These are phyloP conservation scores for Notolabrus celidotus DNA, from an alignment of 2,797 vertebrate genomes.

Conservation along the genomic window DNA sequence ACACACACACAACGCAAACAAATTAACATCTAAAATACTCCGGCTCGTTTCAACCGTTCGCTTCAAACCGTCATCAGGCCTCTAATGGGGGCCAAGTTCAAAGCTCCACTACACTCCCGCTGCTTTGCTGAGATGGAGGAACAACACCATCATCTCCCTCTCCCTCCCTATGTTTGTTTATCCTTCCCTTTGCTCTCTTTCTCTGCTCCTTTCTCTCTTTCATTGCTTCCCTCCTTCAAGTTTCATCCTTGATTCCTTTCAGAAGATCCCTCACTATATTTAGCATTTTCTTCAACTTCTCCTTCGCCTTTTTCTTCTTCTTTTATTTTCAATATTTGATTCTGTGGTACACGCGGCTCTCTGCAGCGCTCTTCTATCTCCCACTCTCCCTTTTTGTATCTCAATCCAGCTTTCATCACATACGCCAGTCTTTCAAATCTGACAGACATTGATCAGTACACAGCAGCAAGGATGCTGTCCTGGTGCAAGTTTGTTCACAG, in stretches of 20 bases:
- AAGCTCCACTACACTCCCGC: slow-evolving; percentile 91
- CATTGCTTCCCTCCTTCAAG: slow-evolving; percentile 35
- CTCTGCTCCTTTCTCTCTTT: slow-evolving; percentile 47
- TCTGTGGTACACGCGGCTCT: slow-evolving; percentile 14
- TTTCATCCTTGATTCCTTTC: slow-evolving; percentile 32
- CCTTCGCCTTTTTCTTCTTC: neutral
- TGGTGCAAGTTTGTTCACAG: slow-evolving; percentile 81
- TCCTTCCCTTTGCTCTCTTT: slow-evolving; percentile 67
- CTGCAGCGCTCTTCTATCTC: slow-evolving; percentile 40
- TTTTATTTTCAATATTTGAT: slow-evolving; percentile 48
- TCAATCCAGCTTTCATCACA: slow-evolving; percentile 63
- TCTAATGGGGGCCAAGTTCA: slow-evolving; percentile 96
- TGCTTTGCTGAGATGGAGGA: slow-evolving; percentile 89
- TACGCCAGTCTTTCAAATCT: slow-evolving; percentile 59
- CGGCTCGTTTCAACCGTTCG: slow-evolving; percentile 89
- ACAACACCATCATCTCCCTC: slow-evolving; percentile 81
- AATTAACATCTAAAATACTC: slow-evolving; percentile 95
- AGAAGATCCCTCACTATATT: slow-evolving; percentile 43
- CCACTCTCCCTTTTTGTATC: slow-evolving; percentile 46
- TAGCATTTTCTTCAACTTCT: slow-evolving; percentile 14
- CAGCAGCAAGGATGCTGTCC: slow-evolving; percentile 59
- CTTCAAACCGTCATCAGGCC: slow-evolving; percentile 91
- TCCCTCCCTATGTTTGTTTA: slow-evolving; percentile 80
- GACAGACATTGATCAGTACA: slow-evolving; percentile 63
- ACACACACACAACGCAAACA: slow-evolving; percentile 83